phyloP scores from a whole-genome alignment of 2,888 invertebrate species.

The Electrophaes corylata region DNA sequence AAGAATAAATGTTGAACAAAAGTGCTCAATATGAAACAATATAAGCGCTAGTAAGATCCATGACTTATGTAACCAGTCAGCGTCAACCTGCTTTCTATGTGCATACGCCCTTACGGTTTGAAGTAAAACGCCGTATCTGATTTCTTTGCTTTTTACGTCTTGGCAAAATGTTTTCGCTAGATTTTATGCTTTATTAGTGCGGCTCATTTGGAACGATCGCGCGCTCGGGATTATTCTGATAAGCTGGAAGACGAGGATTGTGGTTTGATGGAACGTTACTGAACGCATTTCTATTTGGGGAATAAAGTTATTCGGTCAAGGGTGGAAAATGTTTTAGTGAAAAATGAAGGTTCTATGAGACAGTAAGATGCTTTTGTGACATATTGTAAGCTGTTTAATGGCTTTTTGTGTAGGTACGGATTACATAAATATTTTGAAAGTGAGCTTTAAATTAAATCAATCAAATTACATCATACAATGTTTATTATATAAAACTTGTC shows the following conservation, averaged over 20 bases:
- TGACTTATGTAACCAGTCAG: background rate
- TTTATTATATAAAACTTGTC: no score
- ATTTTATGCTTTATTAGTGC: constrained; percentile 34
- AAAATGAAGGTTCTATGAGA: background rate
- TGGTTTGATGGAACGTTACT: constrained; percentile 15
- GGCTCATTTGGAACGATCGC: constrained; percentile 25
- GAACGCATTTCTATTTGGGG: background rate
- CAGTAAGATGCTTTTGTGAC: background rate
- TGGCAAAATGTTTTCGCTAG: constrained; percentile 42
- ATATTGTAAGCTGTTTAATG: background rate
- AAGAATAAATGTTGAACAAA: no score
- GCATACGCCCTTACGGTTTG: constrained; percentile 37
- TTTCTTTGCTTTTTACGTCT: constrained; percentile 54
- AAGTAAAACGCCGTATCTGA: constrained; percentile 60
- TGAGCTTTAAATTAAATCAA: no score
- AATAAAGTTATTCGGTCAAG: constrained; percentile 1
- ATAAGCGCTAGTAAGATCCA: background rate
- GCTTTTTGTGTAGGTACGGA: background rate
- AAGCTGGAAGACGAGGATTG: constrained; percentile 19
- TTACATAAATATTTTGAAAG: no score
- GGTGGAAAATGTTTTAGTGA: background rate
- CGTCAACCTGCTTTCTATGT: constrained; percentile 2
- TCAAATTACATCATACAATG: no score
- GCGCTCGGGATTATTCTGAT: constrained; percentile 28
- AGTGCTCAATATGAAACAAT: no score